Evolutionary conservation across 2,797 vertebrate genomes (phyloP), one percentile per base, ranked within the genome.

Genomic region (Melopsittacus undulatus): DNA sequence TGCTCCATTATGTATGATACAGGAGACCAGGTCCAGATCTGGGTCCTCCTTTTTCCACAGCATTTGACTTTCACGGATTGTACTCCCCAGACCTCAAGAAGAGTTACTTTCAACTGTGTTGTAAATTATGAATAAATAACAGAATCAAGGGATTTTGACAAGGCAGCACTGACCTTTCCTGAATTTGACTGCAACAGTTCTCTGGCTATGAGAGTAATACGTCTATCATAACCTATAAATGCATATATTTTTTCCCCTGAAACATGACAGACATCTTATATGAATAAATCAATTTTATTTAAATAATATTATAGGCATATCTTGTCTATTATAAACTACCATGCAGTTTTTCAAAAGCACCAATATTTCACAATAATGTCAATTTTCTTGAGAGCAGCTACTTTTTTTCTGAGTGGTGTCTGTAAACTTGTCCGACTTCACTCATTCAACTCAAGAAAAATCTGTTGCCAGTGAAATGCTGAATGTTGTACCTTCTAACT

Each of bases 201-300:
- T n/a, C n/a, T 8, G 40, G 18, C 51, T 62, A 16, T 18, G 22
- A 56, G 13, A 49, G 9, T 45, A 69, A 83, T 4, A 16, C 29
- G 9, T n/a, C 29, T 43, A 51, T 40, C 51, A 22, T 26, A 81
- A 32, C 14, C 40, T 63, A 64, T 68, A 84, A 70, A 38, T 34
- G 15, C 12, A 72, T 68, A 10, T 13, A 12, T 51, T 84, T 81
- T 91, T 66, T 11, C 34, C 57, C 38, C 23, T 51, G 43, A 63
- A 84, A 83, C 22, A 90, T 24, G 22, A 83, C 70, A 95, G 67
- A 72, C 42, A 16, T 70, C 34, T 86, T 61, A 67, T 11, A 89
- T 68, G 12, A 90, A 97, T 94, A 96, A 72, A 94, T 45, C 89
- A 29, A 32, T 87, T 97, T 97, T 96, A 97, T 97, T 97, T 96